These are phyloP conservation scores for Terebella lapidaria DNA, from an alignment of 2,888 invertebrate genomes.

Conservation along the genomic window DNA sequence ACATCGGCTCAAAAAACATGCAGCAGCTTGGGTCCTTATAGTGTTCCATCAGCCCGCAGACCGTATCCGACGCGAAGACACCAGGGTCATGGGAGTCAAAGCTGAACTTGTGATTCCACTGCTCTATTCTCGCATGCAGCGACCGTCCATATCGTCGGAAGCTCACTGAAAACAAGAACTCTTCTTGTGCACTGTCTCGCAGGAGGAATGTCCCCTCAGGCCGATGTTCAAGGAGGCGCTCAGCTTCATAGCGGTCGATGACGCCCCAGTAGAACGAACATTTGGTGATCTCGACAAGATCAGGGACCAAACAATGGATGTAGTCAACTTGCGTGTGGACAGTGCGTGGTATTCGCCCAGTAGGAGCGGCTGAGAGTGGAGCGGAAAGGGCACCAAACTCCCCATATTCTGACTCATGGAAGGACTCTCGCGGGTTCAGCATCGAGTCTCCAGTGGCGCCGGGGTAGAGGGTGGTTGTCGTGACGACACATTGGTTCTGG, in stretches of 20 bases:
- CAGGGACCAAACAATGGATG: conserved; percentile 91
- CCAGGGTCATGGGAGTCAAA: conserved; percentile 98
- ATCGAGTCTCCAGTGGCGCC: background rate
- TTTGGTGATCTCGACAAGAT: conserved; percentile 80
- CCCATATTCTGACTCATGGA: background rate
- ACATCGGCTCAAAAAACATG: conserved; percentile 98
- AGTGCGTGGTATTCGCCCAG: conserved; percentile 14
- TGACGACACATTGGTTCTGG: conserved; percentile 19
- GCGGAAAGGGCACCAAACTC: background rate
- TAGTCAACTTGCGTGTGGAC: conserved; percentile 77
- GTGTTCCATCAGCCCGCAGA: conserved; percentile 72
- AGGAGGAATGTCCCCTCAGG: conserved; percentile 94
- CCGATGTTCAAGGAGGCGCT: conserved; percentile 82
- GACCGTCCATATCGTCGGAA: conserved; percentile 93
- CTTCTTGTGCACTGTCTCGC: conserved; percentile 94
- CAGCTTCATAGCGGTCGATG: conserved; percentile 97
- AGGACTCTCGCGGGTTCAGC: background rate
- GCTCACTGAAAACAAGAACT: conserved; percentile 87
- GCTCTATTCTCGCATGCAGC: conserved; percentile 92
- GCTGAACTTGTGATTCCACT: conserved; percentile 87
- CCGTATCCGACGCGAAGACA: conserved; percentile 86
- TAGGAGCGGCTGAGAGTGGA: background rate
- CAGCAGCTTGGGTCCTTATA: conserved; percentile 93
- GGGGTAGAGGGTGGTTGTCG: conserved; percentile 2
- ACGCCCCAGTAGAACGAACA: conserved; percentile 98